Percentiles rank a stretch among this genome's conserved stretches.
phyloP scores from a whole-genome alignment of 2,113 vertebrate genomes.

The Labeo catla region DNA sequence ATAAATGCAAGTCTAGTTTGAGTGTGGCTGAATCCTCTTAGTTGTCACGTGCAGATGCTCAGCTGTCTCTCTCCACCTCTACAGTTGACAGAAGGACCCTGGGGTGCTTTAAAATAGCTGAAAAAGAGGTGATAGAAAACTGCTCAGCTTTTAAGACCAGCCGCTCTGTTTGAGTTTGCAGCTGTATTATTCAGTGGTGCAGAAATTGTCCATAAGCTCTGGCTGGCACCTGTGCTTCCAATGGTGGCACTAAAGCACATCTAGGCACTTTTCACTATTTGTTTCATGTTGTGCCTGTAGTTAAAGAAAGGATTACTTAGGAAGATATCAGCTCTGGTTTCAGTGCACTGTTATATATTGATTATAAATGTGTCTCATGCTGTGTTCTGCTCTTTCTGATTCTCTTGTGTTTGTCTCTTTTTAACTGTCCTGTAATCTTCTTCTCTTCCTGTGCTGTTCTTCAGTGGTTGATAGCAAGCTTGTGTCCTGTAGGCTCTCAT shows the following conservation, averaged over 20 bases:
- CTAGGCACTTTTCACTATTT: not conserved
- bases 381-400: slow-evolving; percentile 31
- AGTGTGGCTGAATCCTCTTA: slow-evolving; percentile 14
- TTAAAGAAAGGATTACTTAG: not conserved
- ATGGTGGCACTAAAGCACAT: not conserved
- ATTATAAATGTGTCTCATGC: slow-evolving; percentile 57
- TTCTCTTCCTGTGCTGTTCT: slow-evolving; percentile 12
- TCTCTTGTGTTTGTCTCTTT: slow-evolving; percentile 7
- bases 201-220: slow-evolving; percentile 32
- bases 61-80: slow-evolving; percentile 18
- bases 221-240: not conserved
- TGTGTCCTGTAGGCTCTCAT: slow-evolving; percentile 28
- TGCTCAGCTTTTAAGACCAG: slow-evolving; percentile 17
- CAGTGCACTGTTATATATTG: not conserved
- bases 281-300: not conserved
- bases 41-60: slow-evolving; percentile 25
- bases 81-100: not conserved
- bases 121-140: slow-evolving; percentile 21
- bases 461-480: slow-evolving; percentile 32
- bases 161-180: not conserved
- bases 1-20: slow-evolving; percentile 29
- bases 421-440: slow-evolving; percentile 31
- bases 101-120: slow-evolving; percentile 33
- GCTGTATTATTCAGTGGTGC: slow-evolving; percentile 22
- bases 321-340: not conserved